These are phyloP conservation scores for Eulemur macaco DNA, from an alignment of 2,113 vertebrate species.

Conservation along the genomic window DNA sequence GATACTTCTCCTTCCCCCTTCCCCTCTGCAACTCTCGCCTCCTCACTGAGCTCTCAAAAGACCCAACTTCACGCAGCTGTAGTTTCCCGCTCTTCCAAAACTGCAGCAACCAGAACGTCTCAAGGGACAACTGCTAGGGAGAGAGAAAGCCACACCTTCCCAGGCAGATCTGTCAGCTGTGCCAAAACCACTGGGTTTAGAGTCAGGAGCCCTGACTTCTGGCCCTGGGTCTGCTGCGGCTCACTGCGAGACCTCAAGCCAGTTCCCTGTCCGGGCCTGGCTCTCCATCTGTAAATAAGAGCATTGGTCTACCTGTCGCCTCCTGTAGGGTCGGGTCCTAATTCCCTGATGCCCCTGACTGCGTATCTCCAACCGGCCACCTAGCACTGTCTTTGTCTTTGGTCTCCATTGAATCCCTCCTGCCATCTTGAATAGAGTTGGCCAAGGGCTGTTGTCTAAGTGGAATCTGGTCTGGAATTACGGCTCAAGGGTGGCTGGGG, in stretches of 20 bases:
- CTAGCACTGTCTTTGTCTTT: not conserved
- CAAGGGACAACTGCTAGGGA: not conserved
- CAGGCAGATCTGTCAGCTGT: not conserved
- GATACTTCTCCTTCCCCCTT: not conserved
- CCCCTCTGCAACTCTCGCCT: not conserved
- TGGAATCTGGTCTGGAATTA: not conserved
- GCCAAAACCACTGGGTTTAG: not conserved
- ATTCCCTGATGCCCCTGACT: not conserved
- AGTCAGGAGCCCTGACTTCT: not conserved
- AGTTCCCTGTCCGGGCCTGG: not conserved
- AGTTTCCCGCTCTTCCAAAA: not conserved
- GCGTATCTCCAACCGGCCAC: not conserved
- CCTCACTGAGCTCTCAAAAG: not conserved
- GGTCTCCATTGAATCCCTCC: not conserved
- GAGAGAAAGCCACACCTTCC: not conserved
- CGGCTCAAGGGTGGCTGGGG: not conserved
- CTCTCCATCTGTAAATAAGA: not conserved
- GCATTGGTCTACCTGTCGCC: rapidly evolving
- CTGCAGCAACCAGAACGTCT: not conserved
- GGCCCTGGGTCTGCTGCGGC: not conserved
- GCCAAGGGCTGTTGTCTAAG: not conserved
- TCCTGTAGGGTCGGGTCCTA: rapidly evolving
- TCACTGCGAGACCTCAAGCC: not conserved
- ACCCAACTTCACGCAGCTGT: not conserved
- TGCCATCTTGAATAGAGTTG: not conserved